Conservation (phyloP, 2,113 vertebrate species). For the Ariopsis seemanni region DNA sequence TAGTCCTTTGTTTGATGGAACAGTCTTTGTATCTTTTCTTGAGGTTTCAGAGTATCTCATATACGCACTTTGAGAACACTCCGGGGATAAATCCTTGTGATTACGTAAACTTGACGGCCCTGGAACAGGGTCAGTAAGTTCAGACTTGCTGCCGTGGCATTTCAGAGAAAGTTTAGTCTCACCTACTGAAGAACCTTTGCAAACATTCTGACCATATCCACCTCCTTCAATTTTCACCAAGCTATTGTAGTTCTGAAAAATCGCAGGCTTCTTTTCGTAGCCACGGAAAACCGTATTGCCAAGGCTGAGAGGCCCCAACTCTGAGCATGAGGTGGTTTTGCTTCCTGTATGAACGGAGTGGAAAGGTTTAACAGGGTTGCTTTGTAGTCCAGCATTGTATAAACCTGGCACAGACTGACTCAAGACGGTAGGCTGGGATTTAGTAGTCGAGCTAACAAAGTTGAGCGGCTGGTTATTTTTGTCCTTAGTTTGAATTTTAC, state of each 20-base stretch:
- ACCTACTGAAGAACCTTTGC: slow-evolving; percentile 56
- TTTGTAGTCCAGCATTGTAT: slow-evolving; percentile 54
- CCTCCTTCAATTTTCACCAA: slow-evolving; percentile 66
- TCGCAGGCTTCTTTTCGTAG: slow-evolving; percentile 65
- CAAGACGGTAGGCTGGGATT: slow-evolving; percentile 57
- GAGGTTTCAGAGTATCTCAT: slow-evolving; percentile 48
- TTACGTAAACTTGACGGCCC: slow-evolving; percentile 53
- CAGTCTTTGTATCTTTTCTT: slow-evolving; percentile 55
- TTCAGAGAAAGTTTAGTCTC: slow-evolving; percentile 49
- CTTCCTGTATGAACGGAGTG: slow-evolving; percentile 58
- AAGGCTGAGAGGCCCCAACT: slow-evolving; percentile 55
- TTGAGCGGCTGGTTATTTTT: slow-evolving; percentile 67
- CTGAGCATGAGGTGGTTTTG: slow-evolving; percentile 64
- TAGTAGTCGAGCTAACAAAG: slow-evolving; percentile 61
- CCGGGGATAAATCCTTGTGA: slow-evolving; percentile 38
- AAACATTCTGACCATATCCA: slow-evolving; percentile 63
- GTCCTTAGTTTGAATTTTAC: slow-evolving; percentile 60
- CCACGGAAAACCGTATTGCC: slow-evolving; percentile 63
- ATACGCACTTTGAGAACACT: slow-evolving; percentile 53
- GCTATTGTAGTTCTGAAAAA: slow-evolving; percentile 64
- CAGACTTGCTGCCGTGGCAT: slow-evolving; percentile 47
- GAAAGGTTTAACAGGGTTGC: slow-evolving; percentile 59
- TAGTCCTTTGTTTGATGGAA: slow-evolving; percentile 48
- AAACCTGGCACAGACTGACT: slow-evolving; percentile 56
- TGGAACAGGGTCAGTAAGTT: slow-evolving; percentile 41